Percentiles rank a stretch among this genome's conserved stretches.
These are phyloP conservation scores for Syndactyla subalaris DNA, from an alignment of 2,797 vertebrate genomes.

Conservation along the genomic window DNA sequence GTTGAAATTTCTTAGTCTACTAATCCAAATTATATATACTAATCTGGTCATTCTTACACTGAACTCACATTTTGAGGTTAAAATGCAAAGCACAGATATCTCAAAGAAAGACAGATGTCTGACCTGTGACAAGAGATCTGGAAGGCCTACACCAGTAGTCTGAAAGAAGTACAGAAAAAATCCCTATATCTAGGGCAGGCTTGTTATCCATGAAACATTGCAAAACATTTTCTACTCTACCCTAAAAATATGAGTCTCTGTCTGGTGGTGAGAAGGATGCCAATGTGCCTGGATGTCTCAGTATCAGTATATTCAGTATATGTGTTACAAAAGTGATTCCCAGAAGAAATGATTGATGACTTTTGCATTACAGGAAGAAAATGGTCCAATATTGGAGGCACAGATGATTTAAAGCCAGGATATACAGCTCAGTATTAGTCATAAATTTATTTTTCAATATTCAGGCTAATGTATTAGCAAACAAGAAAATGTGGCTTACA, in stretches of 20 bases:
- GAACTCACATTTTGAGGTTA: background rate
- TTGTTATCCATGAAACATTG: background rate
- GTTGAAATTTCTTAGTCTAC: background rate
- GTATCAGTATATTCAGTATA: background rate
- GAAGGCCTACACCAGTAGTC: background rate
- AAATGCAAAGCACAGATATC: background rate
- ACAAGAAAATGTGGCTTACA: conserved; percentile 45
- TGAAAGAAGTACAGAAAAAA: background rate
- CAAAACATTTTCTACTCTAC: background rate
- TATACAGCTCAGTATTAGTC: background rate
- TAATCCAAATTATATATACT: background rate
- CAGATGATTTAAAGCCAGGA: conserved; percentile 47
- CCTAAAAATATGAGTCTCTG: background rate
- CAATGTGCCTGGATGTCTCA: background rate
- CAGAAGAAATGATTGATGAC: conserved; percentile 45
- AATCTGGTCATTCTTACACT: background rate
- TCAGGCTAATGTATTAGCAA: conserved; percentile 30
- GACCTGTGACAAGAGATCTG: background rate
- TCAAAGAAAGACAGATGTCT: background rate
- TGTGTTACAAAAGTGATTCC: conserved; percentile 5
- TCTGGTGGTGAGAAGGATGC: background rate
- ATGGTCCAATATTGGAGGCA: conserved; percentile 15
- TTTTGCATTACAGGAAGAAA: conserved; percentile 19
- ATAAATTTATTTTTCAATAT: conserved; percentile 59
- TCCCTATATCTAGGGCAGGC: background rate